Evolutionary conservation across 1,140 invertebrate genomes (phyloP), one percentile per base, ranked within the genome.

Genomic region (Apis dorsata): DNA sequence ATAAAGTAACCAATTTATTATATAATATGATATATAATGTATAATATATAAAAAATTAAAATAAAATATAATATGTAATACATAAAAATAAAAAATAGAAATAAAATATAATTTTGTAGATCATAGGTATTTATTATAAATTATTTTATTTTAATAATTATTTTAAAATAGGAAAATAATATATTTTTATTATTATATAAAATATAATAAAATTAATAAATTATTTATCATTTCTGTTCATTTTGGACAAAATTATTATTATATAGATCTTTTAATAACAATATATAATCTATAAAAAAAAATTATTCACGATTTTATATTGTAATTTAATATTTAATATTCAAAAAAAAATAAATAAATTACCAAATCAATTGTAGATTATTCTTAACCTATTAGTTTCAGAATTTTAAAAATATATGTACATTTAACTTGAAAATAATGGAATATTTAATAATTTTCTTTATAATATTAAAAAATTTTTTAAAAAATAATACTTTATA

Each of bases 31-130:
- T 21, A 66, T 21, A 17, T 34, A 34, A 34, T n/a, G 8, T 51
- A 5, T 19, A 19, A 28, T 21, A 66, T 21, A 17, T 34, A 34
- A 34, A 3, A 34, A 34, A 34, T 34, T 34, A 34, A 34, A 34
- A 34, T 34, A 34, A 34, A 3, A 34, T 34, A 2, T 34, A 34
- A 34, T 34, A 34, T 34, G 2, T 34, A 34, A 44, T 5, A 44
- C 0, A 44, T 44, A 44, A 44, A 44, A 44, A 44, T 44, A 44
- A 44, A 44, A 44, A 34, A 68, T 34, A 8, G 7, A 79, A 69
- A 70, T 79, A 70, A 49, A 59, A 12, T 70, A 9, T 21, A 60
- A 79, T 69, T 70, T 59, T 49, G 13, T 79, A 51, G 28, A 28
- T 24, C 28, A 19, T 19, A 24, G 55, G 28, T 28, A 63, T 63